Evolutionary conservation across 2,797 vertebrate species (phyloP).

Genomic region (Mus minutoides): DNA sequence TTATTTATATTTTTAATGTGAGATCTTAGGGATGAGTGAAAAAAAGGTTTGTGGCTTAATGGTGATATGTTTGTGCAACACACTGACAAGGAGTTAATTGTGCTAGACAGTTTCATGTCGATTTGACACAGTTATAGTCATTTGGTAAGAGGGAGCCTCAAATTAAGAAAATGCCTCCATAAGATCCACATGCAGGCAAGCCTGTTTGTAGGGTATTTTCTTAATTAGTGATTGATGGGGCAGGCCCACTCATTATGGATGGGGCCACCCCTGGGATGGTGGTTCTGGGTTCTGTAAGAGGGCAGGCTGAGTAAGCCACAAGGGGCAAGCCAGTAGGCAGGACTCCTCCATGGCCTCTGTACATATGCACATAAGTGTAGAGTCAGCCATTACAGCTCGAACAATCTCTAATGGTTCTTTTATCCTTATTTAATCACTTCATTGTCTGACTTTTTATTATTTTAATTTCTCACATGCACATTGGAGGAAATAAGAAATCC

Average conservation of each 20-base stretch:
- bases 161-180: not conserved
- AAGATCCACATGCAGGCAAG: not conserved
- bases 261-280: not conserved
- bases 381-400: not conserved
- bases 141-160: not conserved
- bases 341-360: not conserved
- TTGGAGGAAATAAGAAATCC: slow-evolving; percentile 27
- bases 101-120: not conserved
- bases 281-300: not conserved
- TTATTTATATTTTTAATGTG: not conserved
- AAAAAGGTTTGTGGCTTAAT: not conserved
- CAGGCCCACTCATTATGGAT: not conserved
- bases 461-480: slow-evolving; percentile 49
- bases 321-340: not conserved
- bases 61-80: not conserved
- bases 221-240: not conserved
- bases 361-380: not conserved
- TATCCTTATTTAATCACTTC: slow-evolving; percentile 30
- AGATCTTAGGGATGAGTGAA: not conserved
- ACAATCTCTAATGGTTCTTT: not conserved
- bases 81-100: not conserved
- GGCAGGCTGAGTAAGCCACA: no score
- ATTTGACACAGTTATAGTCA: not conserved
- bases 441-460: slow-evolving; percentile 54
- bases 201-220: not conserved